phyloP scores from a whole-genome alignment of 2,888 invertebrate species.

The Orchesella flavescens region DNA sequence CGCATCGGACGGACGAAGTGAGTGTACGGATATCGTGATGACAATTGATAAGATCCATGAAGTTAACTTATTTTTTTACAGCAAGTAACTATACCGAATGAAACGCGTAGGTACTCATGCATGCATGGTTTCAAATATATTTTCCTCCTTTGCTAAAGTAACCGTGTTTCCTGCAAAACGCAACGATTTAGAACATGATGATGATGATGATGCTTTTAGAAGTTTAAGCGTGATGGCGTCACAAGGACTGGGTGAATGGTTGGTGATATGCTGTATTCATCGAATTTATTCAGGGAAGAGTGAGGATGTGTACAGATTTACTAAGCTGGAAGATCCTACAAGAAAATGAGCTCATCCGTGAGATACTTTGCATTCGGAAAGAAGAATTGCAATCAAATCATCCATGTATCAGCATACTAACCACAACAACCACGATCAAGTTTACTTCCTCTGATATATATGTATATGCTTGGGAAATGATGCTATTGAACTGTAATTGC shows the following conservation, averaged over 20 bases:
- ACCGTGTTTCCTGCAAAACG: constrained; percentile 57
- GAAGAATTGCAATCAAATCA: too few species aligned
- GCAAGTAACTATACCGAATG: background rate
- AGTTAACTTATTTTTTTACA: too few species aligned
- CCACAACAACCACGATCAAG: too few species aligned
- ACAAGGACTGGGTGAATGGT: constrained; percentile 33
- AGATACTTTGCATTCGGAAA: too few species aligned
- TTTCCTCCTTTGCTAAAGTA: constrained; percentile 60
- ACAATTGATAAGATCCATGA: too few species aligned
- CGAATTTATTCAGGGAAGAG: background rate
- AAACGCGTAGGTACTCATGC: constrained; percentile 32
- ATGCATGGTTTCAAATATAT: constrained; percentile 38
- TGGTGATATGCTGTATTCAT: background rate
- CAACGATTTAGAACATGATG: constrained; percentile 58
- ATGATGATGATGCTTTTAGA: too few species aligned
- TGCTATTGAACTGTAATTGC: too few species aligned
- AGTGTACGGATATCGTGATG: too few species aligned
- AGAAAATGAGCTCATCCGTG: constrained; percentile 1
- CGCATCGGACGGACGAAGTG: too few species aligned
- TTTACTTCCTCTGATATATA: too few species aligned
- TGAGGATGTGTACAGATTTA: background rate
- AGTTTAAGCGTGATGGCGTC: constrained; percentile 52
- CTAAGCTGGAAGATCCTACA: background rate
- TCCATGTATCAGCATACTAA: background rate
- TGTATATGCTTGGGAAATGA: too few species aligned